phyloP scores from a whole-genome alignment of 2,888 invertebrate genomes.

The Gastracanthus pulcherrimus region DNA sequence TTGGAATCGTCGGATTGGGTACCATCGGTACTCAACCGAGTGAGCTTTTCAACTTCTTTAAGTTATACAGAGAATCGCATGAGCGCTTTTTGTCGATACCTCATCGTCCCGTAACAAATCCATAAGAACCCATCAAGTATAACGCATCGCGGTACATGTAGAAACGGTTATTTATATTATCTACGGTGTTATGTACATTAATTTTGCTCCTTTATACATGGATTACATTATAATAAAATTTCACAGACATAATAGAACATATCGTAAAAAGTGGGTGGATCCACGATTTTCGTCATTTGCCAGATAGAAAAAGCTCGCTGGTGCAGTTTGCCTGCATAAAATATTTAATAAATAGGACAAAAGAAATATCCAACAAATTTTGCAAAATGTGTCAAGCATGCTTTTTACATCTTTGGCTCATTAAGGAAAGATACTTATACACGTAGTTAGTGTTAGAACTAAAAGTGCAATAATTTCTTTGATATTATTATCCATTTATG shows the following conservation, averaged over 20 bases:
- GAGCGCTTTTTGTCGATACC: too few relatives aligned
- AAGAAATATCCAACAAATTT: not conserved
- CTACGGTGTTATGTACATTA: not conserved
- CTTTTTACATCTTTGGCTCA: not conserved
- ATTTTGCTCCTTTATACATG: not conserved
- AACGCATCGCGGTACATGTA: not conserved
- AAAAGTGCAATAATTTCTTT: slow-evolving; percentile 21
- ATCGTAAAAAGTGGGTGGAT: not conserved
- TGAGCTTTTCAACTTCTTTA: too few relatives aligned
- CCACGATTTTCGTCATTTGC: not conserved
- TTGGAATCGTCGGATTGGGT: too few relatives aligned
- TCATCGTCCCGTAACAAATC: too few relatives aligned
- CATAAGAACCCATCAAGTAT: too few relatives aligned
- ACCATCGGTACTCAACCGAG: too few relatives aligned
- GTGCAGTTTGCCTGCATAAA: not conserved
- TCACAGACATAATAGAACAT: not conserved
- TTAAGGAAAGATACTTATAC: not conserved
- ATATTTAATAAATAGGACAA: not conserved
- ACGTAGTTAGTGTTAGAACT: slow-evolving; percentile 1
- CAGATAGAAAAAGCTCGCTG: not conserved
- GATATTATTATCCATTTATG: not conserved
- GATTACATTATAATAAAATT: not conserved
- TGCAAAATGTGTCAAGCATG: too few relatives aligned
- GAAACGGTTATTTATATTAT: not conserved
- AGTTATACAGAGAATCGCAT: too few relatives aligned